Conservation (phyloP, 2,113 vertebrate species). For the Myrmecobius fasciatus region DNA sequence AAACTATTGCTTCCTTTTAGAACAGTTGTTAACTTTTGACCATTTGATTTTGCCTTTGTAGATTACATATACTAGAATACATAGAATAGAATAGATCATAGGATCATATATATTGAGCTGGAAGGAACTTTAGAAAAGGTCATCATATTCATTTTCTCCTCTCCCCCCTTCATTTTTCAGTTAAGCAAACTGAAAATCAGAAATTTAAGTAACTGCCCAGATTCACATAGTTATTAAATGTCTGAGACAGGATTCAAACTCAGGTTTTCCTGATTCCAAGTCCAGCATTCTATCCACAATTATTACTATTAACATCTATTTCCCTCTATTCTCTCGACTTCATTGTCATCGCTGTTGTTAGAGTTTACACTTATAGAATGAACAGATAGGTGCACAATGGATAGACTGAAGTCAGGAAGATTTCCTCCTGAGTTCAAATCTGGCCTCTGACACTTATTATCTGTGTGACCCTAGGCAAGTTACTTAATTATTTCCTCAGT, state of each 20-base stretch:
- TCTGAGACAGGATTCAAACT: not conserved
- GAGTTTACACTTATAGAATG: not conserved
- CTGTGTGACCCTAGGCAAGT: too few species aligned
- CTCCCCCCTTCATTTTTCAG: not conserved
- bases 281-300: too few species aligned
- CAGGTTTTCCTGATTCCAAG: not conserved
- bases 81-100: too few species aligned
- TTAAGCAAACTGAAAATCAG: not conserved
- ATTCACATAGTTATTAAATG: not conserved
- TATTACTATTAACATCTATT: not conserved
- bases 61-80: not conserved
- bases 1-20: not conserved
- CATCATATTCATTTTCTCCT: not conserved
- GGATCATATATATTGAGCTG: not conserved
- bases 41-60: not conserved
- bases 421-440: not conserved
- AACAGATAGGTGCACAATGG: not conserved
- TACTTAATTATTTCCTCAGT: too few species aligned
- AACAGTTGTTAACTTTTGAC: conserved; percentile 16
- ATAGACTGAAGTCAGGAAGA: not conserved
- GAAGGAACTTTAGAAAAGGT: not conserved
- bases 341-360: not conserved
- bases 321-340: not conserved
- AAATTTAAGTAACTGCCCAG: not conserved
- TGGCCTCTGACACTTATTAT: too few species aligned